These are phyloP conservation scores for Clarias batrachus DNA, from an alignment of 2,113 vertebrate species.

Conservation along the genomic window DNA sequence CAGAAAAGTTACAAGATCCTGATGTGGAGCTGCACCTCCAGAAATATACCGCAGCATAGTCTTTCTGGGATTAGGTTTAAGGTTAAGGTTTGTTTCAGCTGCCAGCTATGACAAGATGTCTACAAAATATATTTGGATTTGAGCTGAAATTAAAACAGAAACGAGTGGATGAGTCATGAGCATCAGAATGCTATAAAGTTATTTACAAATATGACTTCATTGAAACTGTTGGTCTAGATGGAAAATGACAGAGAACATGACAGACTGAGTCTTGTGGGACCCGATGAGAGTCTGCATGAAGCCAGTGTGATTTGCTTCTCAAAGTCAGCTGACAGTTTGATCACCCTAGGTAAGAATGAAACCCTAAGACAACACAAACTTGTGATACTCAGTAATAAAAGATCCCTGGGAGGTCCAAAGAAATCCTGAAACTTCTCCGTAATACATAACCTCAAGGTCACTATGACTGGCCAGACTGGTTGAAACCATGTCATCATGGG, in stretches of 20 bases:
- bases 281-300: not conserved
- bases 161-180: not conserved
- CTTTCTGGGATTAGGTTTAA: not conserved
- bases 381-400: not conserved
- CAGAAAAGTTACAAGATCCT: not conserved
- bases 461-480: not conserved
- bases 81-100: not conserved
- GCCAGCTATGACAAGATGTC: not conserved
- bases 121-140: not conserved
- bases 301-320: not conserved
- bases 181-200: not conserved
- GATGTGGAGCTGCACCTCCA: not conserved
- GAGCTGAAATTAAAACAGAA: not conserved
- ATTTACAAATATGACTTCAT: not conserved
- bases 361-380: no score
- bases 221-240: not conserved
- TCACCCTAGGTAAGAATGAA: not conserved
- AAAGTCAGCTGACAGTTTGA: not conserved
- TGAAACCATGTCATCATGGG: not conserved
- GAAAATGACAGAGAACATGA: not conserved
- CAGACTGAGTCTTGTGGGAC: not conserved
- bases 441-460: not conserved
- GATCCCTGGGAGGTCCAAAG: not conserved
- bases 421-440: not conserved
- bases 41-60: not conserved